A percentile compares a stretch with the other conserved stretches of the same genome.
Evolutionary conservation across 2,888 invertebrate genomes (phyloP).

Genomic region (Ecliptopera silaceata): DNA sequence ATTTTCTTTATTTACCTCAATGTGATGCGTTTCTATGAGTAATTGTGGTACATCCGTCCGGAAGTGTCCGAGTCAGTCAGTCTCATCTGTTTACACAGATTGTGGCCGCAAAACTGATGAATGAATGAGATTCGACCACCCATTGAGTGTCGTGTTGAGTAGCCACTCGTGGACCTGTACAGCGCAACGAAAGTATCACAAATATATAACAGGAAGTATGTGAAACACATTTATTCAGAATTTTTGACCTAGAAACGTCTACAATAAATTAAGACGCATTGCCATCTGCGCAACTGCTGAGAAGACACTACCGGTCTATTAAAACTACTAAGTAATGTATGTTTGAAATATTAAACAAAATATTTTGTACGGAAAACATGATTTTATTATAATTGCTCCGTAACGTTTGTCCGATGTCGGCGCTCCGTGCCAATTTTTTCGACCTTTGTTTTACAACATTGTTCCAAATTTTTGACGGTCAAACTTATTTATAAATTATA

Average conservation of each 20-base stretch:
- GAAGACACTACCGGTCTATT: slow-evolving; percentile 7
- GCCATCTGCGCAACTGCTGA: not conserved
- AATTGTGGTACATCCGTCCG: slow-evolving; percentile 63
- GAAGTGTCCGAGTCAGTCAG: slow-evolving; percentile 62
- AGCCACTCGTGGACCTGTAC: slow-evolving; percentile 49
- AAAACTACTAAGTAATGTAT: slow-evolving; percentile 24
- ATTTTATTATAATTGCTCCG: slow-evolving; percentile 53
- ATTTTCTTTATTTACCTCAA: not conserved
- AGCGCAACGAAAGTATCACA: slow-evolving; percentile 49
- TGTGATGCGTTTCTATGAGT: slow-evolving; percentile 3
- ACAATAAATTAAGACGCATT: not conserved
- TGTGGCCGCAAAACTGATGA: slow-evolving; percentile 49
- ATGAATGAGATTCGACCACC: slow-evolving; percentile 72
- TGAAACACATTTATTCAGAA: not conserved
- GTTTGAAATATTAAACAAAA: slow-evolving; percentile 44
- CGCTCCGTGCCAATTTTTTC: slow-evolving; percentile 71
- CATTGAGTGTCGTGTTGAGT: slow-evolving; percentile 62
- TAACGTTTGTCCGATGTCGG: slow-evolving; percentile 45
- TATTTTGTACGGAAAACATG: slow-evolving; percentile 48
- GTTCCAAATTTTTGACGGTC: slow-evolving; percentile 74
- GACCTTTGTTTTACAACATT: slow-evolving; percentile 68
- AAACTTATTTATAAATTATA: slow-evolving; percentile 64
- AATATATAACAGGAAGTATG: not conserved
- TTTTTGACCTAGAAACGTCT: not conserved
- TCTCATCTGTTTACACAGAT: slow-evolving; percentile 63